A percentile compares a stretch with the other conserved stretches of the same genome.
These are phyloP conservation scores for Empis stercorea DNA, from an alignment of 2,888 invertebrate species.

Conservation along the genomic window DNA sequence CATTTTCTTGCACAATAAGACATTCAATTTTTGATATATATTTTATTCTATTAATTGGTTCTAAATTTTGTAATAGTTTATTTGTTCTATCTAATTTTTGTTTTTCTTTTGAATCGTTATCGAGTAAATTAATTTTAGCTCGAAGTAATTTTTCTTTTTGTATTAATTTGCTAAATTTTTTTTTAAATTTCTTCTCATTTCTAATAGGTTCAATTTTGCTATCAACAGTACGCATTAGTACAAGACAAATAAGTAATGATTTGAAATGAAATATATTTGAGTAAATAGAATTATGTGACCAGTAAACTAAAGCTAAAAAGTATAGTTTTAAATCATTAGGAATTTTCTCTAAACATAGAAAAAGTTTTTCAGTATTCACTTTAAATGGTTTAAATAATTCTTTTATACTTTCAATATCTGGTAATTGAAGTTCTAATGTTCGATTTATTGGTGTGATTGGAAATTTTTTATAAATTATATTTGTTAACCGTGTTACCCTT, in stretches of 20 bases:
- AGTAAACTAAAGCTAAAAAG: constrained; percentile 29
- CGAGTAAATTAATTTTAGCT: constrained; percentile 14
- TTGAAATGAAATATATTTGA: constrained; percentile 27
- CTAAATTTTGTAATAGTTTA: constrained; percentile 13
- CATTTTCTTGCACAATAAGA: constrained; percentile 25
- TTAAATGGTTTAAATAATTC: constrained; percentile 19
- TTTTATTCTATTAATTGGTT: constrained; percentile 21
- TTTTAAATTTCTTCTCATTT: constrained; percentile 23
- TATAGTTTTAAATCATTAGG: constrained; percentile 27
- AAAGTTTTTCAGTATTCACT: constrained; percentile 18
- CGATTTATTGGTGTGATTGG: constrained; percentile 15
- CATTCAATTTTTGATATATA: constrained; percentile 29
- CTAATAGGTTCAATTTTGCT: constrained; percentile 29
- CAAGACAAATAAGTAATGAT: constrained; percentile 25
- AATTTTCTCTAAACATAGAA: constrained; percentile 19
- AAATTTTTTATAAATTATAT: constrained; percentile 25
- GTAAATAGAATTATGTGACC: constrained; percentile 27
- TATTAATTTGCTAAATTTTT: constrained; percentile 26
- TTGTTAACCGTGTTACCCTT: constrained; percentile 25
- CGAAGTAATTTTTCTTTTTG: constrained; percentile 24
- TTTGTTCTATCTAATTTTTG: constrained; percentile 15
- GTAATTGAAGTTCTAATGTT: constrained; percentile 19
- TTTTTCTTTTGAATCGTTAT: constrained; percentile 15
- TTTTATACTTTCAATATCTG: constrained; percentile 22
- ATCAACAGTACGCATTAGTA: constrained; percentile 27